A percentile compares a stretch with the other conserved stretches of the same genome.
These are phyloP conservation scores for Bujurquina vittata DNA, from an alignment of 2,113 vertebrate species.

Conservation along the genomic window DNA sequence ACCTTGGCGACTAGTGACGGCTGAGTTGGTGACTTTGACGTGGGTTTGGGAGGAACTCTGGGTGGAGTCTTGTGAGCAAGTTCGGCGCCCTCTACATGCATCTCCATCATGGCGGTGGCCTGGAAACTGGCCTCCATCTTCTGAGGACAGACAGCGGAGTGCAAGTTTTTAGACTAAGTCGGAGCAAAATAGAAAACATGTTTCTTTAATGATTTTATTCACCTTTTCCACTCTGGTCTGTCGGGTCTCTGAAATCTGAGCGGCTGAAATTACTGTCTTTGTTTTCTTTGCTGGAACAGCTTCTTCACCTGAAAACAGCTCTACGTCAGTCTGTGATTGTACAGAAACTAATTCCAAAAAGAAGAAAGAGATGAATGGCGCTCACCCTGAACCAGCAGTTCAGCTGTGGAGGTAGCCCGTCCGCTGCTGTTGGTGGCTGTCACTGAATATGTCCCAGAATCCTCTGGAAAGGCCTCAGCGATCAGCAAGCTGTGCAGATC, in stretches of 20 bases:
- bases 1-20: slow-evolving; percentile 82
- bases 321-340: background rate
- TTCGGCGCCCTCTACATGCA: slow-evolving; percentile 83
- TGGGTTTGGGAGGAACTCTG: slow-evolving; percentile 89
- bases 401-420: slow-evolving; percentile 95
- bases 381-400: slow-evolving; percentile 94
- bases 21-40: slow-evolving; percentile 91
- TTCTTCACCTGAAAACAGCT: slow-evolving; percentile 85
- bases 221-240: slow-evolving; percentile 93
- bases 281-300: slow-evolving; percentile 97
- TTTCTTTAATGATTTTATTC: background rate
- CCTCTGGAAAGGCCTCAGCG: slow-evolving; percentile 93
- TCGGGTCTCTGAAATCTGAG: slow-evolving; percentile 89
- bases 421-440: slow-evolving; percentile 95
- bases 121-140: slow-evolving; percentile 90
- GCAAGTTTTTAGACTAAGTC: background rate
- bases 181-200: background rate
- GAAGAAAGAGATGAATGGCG: fast-evolving
- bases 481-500: slow-evolving; percentile 96
- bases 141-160: slow-evolving; percentile 68
- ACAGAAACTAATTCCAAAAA: background rate
- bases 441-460: slow-evolving; percentile 97
- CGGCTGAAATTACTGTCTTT: slow-evolving; percentile 91
- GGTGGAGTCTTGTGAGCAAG: slow-evolving; percentile 94
- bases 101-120: slow-evolving; percentile 87